A percentile compares a stretch with the other conserved stretches of the same genome.
phyloP scores from a whole-genome alignment of 2,888 invertebrate species.

The Entomobrya proxima region DNA sequence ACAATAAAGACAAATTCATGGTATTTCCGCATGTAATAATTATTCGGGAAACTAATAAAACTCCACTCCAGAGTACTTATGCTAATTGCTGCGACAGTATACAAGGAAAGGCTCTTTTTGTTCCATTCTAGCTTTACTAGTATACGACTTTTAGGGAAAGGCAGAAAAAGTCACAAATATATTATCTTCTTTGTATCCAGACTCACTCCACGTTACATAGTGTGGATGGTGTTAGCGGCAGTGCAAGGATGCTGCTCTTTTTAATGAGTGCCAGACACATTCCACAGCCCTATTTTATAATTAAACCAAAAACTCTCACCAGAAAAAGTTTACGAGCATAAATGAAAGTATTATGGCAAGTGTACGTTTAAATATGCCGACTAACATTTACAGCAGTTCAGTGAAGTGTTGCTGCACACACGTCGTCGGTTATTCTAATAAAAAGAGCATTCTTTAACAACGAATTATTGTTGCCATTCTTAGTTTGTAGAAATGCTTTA shows the following conservation, averaged over 20 bases:
- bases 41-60: conserved; percentile 25
- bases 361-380: neutral
- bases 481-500: neutral
- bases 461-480: neutral
- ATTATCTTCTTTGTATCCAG: neutral
- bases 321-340: conserved; percentile 1
- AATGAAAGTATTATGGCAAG: neutral
- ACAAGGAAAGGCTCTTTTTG: neutral
- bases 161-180: neutral
- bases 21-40: neutral
- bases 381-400: neutral
- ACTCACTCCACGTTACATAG: neutral
- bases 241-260: neutral
- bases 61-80: neutral
- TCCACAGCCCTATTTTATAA: conserved; percentile 21
- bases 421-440: conserved; percentile 7
- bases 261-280: conserved; percentile 15
- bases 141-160: neutral
- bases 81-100: conserved; percentile 37
- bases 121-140: neutral
- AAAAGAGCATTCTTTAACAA: conserved; percentile 1
- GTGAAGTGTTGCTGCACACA: neutral
- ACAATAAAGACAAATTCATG: neutral
- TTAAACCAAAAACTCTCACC: neutral
- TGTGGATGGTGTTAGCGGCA: neutral